Conservation (phyloP, 2,888 invertebrate genomes). For the Catocala nupta region DNA sequence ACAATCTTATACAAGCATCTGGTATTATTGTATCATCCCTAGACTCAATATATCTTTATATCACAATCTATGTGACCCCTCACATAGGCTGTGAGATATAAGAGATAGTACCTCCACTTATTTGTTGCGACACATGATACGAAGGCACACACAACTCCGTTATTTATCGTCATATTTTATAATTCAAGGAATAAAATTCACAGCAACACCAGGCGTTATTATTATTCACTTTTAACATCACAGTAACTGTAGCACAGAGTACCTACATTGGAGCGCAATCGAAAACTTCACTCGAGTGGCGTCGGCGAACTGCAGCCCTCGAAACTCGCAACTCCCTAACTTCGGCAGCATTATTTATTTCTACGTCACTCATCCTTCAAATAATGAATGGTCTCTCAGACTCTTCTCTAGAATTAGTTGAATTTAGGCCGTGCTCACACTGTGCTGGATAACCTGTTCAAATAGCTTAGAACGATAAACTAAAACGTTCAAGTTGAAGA, state of each 20-base stretch:
- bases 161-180: not conserved
- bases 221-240: slow-evolving; percentile 7
- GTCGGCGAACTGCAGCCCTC: slow-evolving; percentile 22
- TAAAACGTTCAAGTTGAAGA: not conserved
- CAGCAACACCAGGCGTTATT: not conserved
- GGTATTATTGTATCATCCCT: too few relatives aligned
- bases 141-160: too few relatives aligned
- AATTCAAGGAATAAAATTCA: not conserved
- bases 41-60: too few relatives aligned
- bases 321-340: slow-evolving; percentile 26
- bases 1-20: too few relatives aligned
- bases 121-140: too few relatives aligned
- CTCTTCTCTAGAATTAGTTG: not conserved
- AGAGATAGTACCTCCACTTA: too few relatives aligned
- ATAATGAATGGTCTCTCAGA: slow-evolving; percentile 27
- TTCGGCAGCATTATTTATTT: slow-evolving; percentile 26
- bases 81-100: too few relatives aligned
- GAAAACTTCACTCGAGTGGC: slow-evolving; percentile 22
- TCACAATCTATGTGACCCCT: too few relatives aligned
- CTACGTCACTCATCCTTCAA: slow-evolving; percentile 28
- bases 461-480: not conserved
- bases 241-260: slow-evolving; percentile 3
- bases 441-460: too few relatives aligned
- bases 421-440: not conserved
- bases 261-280: slow-evolving; percentile 22